These are phyloP conservation scores for Rhagophthalmus giganteus DNA, from an alignment of 2,888 invertebrate genomes.

Conservation along the genomic window DNA sequence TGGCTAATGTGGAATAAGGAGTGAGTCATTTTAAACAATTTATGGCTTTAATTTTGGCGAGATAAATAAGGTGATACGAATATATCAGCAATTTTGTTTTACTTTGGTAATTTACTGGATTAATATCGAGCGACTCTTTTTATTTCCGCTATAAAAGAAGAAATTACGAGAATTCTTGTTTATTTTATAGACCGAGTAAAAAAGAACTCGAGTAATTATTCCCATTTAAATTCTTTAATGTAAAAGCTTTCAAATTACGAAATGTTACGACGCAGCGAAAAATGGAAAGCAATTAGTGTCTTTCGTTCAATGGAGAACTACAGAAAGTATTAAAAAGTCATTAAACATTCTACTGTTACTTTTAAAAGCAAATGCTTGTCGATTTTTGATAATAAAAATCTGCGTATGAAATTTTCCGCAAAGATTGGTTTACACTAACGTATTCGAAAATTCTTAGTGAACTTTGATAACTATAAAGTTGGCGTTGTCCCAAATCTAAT, in stretches of 20 bases:
- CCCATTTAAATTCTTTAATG: constrained; percentile 28
- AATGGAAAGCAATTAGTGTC: constrained; percentile 27
- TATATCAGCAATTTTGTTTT: constrained; percentile 26
- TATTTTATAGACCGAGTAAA: constrained; percentile 25
- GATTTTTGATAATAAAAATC: not conserved
- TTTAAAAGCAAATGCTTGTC: constrained; percentile 1
- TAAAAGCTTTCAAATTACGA: constrained; percentile 27
- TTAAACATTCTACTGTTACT: constrained; percentile 10
- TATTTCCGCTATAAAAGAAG: constrained; percentile 13
- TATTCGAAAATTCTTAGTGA: not conserved
- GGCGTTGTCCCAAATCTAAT: constrained; percentile 35
- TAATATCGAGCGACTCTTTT: constrained; percentile 26
- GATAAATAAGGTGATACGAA: constrained; percentile 27
- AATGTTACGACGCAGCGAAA: constrained; percentile 21
- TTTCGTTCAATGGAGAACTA: constrained; percentile 18
- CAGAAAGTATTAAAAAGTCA: constrained; percentile 27
- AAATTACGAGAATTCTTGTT: constrained; percentile 24
- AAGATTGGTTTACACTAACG: not conserved
- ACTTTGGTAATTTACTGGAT: constrained; percentile 26
- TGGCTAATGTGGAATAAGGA: constrained; percentile 24
- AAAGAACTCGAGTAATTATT: constrained; percentile 26
- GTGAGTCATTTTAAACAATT: constrained; percentile 31
- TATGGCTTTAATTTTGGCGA: constrained; percentile 30
- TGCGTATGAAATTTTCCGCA: not conserved
- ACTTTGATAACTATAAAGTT: constrained; percentile 22